Conservation (phyloP, 2,888 invertebrate species). For the Geophilus truncorum region DNA sequence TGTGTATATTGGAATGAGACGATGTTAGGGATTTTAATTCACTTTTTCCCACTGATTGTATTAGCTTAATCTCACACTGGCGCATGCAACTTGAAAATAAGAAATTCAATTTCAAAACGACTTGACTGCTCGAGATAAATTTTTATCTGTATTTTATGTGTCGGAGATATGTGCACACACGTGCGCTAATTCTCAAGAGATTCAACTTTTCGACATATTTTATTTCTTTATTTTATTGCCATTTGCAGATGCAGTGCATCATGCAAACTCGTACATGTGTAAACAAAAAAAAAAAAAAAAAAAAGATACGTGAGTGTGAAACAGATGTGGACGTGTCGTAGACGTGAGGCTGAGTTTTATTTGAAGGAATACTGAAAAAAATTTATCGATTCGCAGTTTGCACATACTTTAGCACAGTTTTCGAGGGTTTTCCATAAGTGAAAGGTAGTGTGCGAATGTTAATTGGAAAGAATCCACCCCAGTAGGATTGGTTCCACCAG, state of each 20-base stretch:
- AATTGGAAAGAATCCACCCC: background rate
- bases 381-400: background rate
- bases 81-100: background rate
- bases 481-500: background rate
- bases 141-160: background rate
- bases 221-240: background rate
- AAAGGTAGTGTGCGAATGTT: background rate
- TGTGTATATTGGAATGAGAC: background rate
- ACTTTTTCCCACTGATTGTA: background rate
- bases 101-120: background rate
- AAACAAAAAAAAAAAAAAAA: background rate
- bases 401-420: too few relatives aligned
- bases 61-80: background rate
- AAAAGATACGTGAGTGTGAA: background rate
- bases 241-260: background rate
- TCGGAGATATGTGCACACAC: background rate
- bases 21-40: background rate
- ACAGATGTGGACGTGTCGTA: background rate
- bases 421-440: background rate
- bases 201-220: background rate
- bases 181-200: background rate
- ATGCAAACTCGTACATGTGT: background rate
- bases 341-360: background rate
- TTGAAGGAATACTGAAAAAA: background rate
- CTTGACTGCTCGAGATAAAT: background rate